These are phyloP conservation scores for Cerastis rubricosa DNA, from an alignment of 2,888 invertebrate species.

Conservation along the genomic window DNA sequence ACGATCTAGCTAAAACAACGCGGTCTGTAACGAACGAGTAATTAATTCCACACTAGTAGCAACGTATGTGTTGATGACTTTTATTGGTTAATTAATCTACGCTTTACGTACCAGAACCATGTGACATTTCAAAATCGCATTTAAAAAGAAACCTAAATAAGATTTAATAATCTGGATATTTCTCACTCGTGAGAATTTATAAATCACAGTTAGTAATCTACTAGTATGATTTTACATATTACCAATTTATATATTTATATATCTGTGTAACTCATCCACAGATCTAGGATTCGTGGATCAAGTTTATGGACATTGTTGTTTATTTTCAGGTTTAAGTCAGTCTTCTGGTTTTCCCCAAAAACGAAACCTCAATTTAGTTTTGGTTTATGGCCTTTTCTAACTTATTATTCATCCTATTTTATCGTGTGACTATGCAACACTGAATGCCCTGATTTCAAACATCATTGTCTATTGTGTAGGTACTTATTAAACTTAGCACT, in stretches of 20 bases:
- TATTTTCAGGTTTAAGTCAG: background rate
- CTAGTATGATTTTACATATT: background rate
- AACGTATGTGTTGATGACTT: slow-evolving; percentile 3
- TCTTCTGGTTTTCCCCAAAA: background rate
- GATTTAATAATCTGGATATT: background rate
- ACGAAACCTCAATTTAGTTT: no score
- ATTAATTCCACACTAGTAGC: slow-evolving; percentile 18
- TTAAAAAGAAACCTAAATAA: background rate
- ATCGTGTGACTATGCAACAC: background rate
- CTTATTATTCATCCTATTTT: background rate
- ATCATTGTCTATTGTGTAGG: background rate
- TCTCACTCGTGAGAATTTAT: slow-evolving; percentile 1
- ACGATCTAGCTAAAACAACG: slow-evolving; percentile 20
- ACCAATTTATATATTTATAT: background rate
- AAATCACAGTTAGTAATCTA: background rate
- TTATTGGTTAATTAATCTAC: slow-evolving; percentile 5
- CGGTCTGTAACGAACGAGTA: slow-evolving; percentile 1
- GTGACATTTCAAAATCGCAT: slow-evolving; percentile 7
- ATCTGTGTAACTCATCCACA: no score
- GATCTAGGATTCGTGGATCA: no score
- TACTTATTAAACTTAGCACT: background rate
- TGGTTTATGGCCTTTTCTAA: background rate
- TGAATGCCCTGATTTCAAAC: background rate
- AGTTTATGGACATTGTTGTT: background rate
- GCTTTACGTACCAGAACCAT: background rate